A percentile compares a stretch with the other conserved stretches of the same genome.
Evolutionary conservation across 2,888 invertebrate species (phyloP).

Genomic region (Holacanthella duospinosa): DNA sequence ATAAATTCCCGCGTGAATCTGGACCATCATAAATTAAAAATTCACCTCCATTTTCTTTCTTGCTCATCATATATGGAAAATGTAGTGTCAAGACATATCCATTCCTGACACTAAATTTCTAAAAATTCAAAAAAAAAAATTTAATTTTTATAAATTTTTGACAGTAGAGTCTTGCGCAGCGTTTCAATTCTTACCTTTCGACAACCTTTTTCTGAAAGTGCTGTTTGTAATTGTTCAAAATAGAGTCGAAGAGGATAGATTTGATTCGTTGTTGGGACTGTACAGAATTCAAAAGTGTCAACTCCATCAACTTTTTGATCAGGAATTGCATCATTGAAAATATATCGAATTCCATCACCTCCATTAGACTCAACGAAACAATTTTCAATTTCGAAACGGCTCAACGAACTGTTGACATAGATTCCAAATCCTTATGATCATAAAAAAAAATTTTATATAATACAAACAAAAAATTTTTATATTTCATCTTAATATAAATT

Average conservation of each 20-base stretch:
- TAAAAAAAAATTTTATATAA: not conserved
- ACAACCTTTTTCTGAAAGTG: conserved; percentile 59
- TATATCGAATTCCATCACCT: conserved; percentile 79
- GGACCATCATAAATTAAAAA: conserved; percentile 71
- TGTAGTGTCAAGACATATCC: conserved; percentile 76
- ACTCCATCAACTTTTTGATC: conserved; percentile 63
- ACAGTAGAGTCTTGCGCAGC: too few relatives aligned
- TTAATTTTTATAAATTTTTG: not conserved
- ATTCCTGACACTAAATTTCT: conserved; percentile 43
- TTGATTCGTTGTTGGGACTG: conserved; percentile 70
- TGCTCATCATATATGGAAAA: conserved; percentile 66
- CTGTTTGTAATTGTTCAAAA: conserved; percentile 65
- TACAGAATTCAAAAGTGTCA: conserved; percentile 73
- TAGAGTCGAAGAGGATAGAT: conserved; percentile 76
- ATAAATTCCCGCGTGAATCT: conserved; percentile 55
- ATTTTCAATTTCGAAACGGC: conserved; percentile 64
- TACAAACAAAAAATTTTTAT: too few relatives aligned
- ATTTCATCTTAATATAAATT: too few relatives aligned
- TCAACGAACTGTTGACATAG: conserved; percentile 78
- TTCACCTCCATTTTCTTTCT: conserved; percentile 53
- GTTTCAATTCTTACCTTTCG: conserved; percentile 48
- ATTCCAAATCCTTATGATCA: conserved; percentile 62
- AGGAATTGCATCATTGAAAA: conserved; percentile 62
- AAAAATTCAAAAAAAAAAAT: conserved; percentile 17
- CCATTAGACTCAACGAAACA: conserved; percentile 72